Evolutionary conservation across 2,113 vertebrate genomes (phyloP), one percentile per base, ranked within the genome.

Genomic region (Menidia beryllina): DNA sequence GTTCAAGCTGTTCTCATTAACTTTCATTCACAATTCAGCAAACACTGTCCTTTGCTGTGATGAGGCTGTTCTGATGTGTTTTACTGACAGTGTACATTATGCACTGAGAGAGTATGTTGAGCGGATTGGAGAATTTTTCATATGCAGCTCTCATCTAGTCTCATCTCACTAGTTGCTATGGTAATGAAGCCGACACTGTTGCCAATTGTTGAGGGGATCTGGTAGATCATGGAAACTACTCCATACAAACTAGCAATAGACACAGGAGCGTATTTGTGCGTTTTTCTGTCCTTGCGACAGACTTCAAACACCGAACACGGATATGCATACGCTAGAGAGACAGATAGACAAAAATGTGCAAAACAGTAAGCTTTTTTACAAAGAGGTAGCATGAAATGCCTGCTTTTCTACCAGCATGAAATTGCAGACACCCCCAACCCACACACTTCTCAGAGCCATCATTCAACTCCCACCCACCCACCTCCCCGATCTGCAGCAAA

Each of bases 381-480:
- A 69, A 85, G 84, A 83, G 59, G 64, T 55, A 56, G 82, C 76
- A 85, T 83, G 75, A 88, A 78, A 89, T 82, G 74, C 83, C 86
- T 82, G 63, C 82, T 86, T 86, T 83, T 80, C 71, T 57, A 75
- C 79, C 73, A 82, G 64, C 69, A 72, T 86, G 72, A 89, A 87
- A 89, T 88, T 85, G 86, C 88, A 93, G 92, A 93, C 92, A 92
- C 83, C 89, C 86, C 74, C 86, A 82, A 84, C 93, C 92, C 88
- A 92, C 91, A 91, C 91, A 86, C 84, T 83, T 85, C 81, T 91
- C 80, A 87, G 90, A 92, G 88, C 89, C 85, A 90, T 90, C 89
- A 91, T 89, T 91, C 90, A 88, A 91, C 85, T 88, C 79, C 79
- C 87, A 89, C 87, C 81, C 80, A 83, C 77, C 81, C 79, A 88